A percentile compares a stretch with the other conserved stretches of the same genome.
Conservation (phyloP, 92 coral and sea anemone genomes). For the Zoanthus solanderi region DNA sequence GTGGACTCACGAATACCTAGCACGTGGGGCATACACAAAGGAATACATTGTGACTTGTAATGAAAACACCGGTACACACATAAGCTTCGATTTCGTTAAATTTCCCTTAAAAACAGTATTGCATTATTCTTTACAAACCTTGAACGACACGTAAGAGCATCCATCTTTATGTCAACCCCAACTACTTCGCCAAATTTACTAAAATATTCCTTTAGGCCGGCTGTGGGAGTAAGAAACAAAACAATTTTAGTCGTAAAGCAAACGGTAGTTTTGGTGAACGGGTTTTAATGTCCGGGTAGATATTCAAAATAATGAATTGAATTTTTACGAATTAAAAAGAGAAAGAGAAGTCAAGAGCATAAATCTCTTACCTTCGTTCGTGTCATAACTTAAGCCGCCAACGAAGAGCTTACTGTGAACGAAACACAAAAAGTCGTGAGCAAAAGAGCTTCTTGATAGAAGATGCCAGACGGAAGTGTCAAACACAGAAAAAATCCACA, state of each 20-base stretch:
- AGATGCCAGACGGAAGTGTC: constrained; percentile 44
- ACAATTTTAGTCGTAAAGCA: constrained; percentile 29
- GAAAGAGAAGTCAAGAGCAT: constrained; percentile 35
- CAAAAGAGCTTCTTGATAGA: background rate
- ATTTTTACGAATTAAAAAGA: constrained; percentile 1
- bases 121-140: constrained; percentile 66
- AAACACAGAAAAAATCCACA: constrained; percentile 7
- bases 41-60: constrained; percentile 67
- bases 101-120: constrained; percentile 39
- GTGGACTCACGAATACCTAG: constrained; percentile 70
- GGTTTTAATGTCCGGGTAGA: background rate
- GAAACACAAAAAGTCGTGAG: constrained; percentile 12
- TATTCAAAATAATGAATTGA: constrained; percentile 1
- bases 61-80: constrained; percentile 65
- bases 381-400: constrained; percentile 98
- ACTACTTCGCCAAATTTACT: constrained; percentile 89
- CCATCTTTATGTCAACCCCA: constrained; percentile 94
- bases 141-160: constrained; percentile 90
- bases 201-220: constrained; percentile 86
- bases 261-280: background rate
- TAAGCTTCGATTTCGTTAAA: constrained; percentile 61
- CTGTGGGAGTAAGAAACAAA: constrained; percentile 59
- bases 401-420: constrained; percentile 97
- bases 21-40: constrained; percentile 66
- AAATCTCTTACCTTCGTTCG: constrained; percentile 84